Base-by-base conservation (phyloP, 2,888 invertebrate genomes). In the Cataglyphis altisquamis region DNA sequence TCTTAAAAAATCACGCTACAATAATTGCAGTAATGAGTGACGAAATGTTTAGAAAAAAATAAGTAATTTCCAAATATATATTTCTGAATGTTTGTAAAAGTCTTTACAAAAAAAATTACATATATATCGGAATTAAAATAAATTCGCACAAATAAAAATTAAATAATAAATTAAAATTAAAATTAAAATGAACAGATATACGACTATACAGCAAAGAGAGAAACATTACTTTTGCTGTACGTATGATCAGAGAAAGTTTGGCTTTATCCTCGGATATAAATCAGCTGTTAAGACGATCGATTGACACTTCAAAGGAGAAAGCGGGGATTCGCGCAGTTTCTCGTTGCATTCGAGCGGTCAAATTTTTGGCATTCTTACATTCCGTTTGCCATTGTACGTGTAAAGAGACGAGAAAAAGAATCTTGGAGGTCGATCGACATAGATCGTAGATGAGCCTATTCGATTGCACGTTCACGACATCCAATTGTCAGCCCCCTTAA, bases 301-400 rank as follows among this genome's bases (percentile, higher is more conserved):
- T 60, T 12, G 70, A n/a, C n/a, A 64, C 18, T 75, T 39, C 25
- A 18, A n/a, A 52, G n/a, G 60, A 78, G 78, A 78, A 78, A 78
- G 72, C 72, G 60, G 12, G 18, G 9, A 32, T 10, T 6, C 57
- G 18, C 21, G 41, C 21, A 41, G 25, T 78, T 78, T 70, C 36
- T n/a, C 21, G 70, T 41, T 60, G 57, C 41, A 21, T n/a, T 66
- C 39, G 12, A 39, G 8, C 29, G 18, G 6, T 41, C 67, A 21
- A 9, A 70, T 70, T 60, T 70, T 18, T 4, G 21, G 10, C 6
- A 10, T 18, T 29, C 39, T 68, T 41, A 57, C 32, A 9, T 36
- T 62, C 12, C 60, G 6, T n/a, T 29, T 12, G 52, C 21, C 25
- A 12, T 36, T 9, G 10, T 75, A 45, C 29, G n/a, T 15, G 3